Percentiles rank a stretch among this genome's conserved stretches.
Evolutionary conservation across 2,113 vertebrate genomes (phyloP).

Genomic region (Condylura cristata): DNA sequence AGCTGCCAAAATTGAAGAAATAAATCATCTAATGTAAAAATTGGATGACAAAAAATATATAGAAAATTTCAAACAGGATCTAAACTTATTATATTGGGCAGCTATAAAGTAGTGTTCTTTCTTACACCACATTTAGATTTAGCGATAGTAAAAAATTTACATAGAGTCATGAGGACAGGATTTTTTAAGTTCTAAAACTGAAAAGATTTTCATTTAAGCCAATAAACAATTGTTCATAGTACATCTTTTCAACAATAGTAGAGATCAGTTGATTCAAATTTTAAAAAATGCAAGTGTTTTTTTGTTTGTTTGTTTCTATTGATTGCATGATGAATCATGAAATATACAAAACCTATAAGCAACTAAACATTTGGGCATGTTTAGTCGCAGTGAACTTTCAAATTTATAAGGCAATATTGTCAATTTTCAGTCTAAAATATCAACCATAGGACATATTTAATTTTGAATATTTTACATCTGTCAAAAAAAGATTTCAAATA

Average conservation of each 20-base stretch:
- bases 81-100: background rate
- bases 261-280: background rate
- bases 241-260: background rate
- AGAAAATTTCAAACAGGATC: background rate
- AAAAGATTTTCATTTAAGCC: background rate
- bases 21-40: background rate
- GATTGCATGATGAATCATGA: background rate
- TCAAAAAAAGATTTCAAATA: slow-evolving; percentile 1
- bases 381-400: background rate
- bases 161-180: background rate
- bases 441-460: background rate
- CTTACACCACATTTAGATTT: background rate
- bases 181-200: background rate
- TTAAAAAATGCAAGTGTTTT: background rate
- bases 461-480: background rate
- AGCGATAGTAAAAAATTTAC: background rate
- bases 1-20: background rate
- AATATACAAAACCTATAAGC: background rate
- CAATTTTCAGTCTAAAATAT: background rate
- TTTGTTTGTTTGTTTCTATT: background rate
- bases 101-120: background rate
- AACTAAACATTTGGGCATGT: background rate
- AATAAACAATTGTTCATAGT: background rate
- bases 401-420: background rate
- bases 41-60: background rate